Evolutionary conservation across 2,797 vertebrate genomes (phyloP).

Genomic region (Falco cherrug): DNA sequence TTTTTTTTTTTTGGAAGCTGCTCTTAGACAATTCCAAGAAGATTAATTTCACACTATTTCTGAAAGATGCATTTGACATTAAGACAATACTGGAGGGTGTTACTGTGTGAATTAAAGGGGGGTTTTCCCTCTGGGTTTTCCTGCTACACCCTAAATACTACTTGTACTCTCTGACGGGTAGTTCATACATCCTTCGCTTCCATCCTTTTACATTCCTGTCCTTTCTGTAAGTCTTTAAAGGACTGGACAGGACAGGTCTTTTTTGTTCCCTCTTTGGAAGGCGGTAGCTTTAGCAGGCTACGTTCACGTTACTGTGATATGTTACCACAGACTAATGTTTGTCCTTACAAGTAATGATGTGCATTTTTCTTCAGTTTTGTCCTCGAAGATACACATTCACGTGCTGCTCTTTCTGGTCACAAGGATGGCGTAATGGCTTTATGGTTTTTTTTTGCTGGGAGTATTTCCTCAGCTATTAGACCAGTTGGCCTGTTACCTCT

Average conservation of each 20-base stretch:
- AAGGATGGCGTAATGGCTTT: background rate
- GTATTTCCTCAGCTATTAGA: background rate
- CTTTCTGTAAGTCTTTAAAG: background rate
- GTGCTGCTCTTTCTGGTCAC: background rate
- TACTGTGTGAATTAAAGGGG: background rate
- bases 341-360: background rate
- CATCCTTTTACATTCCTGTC: background rate
- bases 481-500: background rate
- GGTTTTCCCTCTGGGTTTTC: background rate
- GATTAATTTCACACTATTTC: background rate
- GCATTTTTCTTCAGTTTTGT: background rate
- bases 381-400: background rate
- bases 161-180: background rate
- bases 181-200: background rate
- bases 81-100: background rate
- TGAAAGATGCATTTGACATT: background rate
- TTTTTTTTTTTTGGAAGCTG: background rate
- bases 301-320: background rate
- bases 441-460: background rate
- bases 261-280: background rate
- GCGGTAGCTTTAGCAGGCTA: background rate
- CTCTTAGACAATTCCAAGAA: background rate
- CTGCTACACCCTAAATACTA: background rate
- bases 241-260: background rate
- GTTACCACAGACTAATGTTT: background rate